Conservation (phyloP, 1,140 invertebrate genomes). For the Tribolium castaneum region DNA sequence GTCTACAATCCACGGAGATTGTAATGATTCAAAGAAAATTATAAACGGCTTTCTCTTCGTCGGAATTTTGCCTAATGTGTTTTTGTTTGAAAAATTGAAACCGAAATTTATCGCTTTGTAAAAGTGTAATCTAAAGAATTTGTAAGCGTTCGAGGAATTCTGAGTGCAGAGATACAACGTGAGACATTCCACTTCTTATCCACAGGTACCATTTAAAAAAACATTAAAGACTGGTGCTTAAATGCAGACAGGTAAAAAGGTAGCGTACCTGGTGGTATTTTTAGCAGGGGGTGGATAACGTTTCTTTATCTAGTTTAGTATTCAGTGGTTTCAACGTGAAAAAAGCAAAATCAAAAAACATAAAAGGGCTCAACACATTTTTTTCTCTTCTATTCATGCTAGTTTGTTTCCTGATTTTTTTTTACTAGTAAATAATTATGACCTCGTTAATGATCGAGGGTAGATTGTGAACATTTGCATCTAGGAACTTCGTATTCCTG, state of each 20-base stretch:
- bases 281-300: not conserved
- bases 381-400: too few relatives aligned
- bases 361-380: too few relatives aligned
- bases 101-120: not conserved
- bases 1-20: not conserved
- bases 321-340: too few relatives aligned
- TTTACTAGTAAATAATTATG: too few relatives aligned
- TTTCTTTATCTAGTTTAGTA: not conserved
- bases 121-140: not conserved
- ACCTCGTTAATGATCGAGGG: too few relatives aligned
- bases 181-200: conserved; percentile 3
- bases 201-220: not conserved
- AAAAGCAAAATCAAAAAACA: too few relatives aligned
- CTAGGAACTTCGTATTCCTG: too few relatives aligned
- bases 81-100: not conserved
- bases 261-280: not conserved
- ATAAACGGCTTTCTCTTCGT: conserved; percentile 17
- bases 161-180: conserved; percentile 3
- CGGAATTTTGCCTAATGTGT: not conserved
- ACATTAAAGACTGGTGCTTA: not conserved
- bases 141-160: not conserved
- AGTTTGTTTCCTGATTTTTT: too few relatives aligned
- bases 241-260: conserved; percentile 5
- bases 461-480: too few relatives aligned
- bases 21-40: conserved; percentile 7